These are phyloP conservation scores for Corbicula japonica DNA, from an alignment of 2,888 invertebrate genomes.

Conservation along the genomic window DNA sequence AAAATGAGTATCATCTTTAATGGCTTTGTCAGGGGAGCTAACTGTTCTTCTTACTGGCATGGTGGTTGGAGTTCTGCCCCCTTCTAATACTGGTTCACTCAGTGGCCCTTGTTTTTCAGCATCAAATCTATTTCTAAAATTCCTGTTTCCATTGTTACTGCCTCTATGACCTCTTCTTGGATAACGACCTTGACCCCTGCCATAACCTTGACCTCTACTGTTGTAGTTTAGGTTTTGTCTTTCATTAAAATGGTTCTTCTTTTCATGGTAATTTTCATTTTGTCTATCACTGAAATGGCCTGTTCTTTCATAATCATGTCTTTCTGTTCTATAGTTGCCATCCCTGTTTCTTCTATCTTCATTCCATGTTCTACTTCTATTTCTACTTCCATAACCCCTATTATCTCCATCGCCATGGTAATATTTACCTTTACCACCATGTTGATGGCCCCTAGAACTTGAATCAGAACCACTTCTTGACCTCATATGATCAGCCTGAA, in stretches of 20 bases:
- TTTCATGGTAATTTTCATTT: too few relatives aligned
- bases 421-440: conserved; percentile 18
- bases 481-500: not conserved
- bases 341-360: not conserved
- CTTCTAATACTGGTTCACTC: conserved; percentile 26
- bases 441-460: conserved; percentile 6
- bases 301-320: not conserved
- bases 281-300: too few relatives aligned
- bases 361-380: conserved; percentile 21
- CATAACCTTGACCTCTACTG: conserved; percentile 3
- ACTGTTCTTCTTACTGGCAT: conserved; percentile 28
- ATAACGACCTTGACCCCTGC: conserved; percentile 22
- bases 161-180: conserved; percentile 32
- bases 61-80: not conserved
- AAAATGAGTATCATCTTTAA: conserved; percentile 33
- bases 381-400: conserved; percentile 24
- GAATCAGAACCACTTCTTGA: conserved; percentile 18
- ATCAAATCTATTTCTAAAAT: conserved; percentile 25
- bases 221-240: conserved; percentile 7
- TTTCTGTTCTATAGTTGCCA: not conserved
- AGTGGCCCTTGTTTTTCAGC: conserved; percentile 4
- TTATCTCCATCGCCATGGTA: conserved; percentile 22
- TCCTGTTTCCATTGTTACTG: conserved; percentile 27
- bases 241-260: conserved; percentile 5
- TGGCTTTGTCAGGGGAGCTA: conserved; percentile 42